A percentile compares a stretch with the other conserved stretches of the same genome.
phyloP scores from a whole-genome alignment of 2,888 invertebrate species.

The Pelosia muscerda region DNA sequence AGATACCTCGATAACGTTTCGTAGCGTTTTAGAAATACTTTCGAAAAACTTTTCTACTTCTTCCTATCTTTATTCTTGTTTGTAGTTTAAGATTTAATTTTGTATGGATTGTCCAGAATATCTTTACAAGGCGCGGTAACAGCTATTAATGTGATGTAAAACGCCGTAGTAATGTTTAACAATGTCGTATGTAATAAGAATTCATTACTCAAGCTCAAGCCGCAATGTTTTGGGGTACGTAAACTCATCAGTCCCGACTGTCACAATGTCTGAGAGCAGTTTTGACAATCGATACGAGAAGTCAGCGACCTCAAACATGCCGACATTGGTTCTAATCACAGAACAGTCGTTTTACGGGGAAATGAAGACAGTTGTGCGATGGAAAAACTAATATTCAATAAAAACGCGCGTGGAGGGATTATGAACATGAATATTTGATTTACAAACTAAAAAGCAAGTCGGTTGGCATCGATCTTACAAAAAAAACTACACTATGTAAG shows the following conservation, averaged over 20 bases:
- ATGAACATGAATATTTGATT: background rate
- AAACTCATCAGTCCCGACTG: background rate
- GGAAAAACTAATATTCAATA: background rate
- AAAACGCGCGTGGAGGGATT: background rate
- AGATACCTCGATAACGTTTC: constrained; percentile 13
- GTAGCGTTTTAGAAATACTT: no score
- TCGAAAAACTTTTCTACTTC: no score
- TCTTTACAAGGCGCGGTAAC: no score
- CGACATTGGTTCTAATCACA: background rate
- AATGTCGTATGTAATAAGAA: background rate
- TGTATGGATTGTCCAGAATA: no score
- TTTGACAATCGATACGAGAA: background rate
- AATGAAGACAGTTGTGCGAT: background rate
- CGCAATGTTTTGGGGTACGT: background rate
- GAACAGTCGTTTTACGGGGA: background rate
- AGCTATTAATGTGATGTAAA: no score
- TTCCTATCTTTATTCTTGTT: no score
- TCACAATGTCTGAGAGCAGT: background rate
- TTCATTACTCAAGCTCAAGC: background rate
- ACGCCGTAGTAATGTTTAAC: no score
- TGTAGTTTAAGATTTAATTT: no score
- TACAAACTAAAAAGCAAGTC: background rate
- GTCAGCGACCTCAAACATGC: background rate
- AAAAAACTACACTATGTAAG: no score
- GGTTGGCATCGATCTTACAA: background rate